Conservation (phyloP, 2,113 vertebrate genomes). For the Lepisosteus osseus region DNA sequence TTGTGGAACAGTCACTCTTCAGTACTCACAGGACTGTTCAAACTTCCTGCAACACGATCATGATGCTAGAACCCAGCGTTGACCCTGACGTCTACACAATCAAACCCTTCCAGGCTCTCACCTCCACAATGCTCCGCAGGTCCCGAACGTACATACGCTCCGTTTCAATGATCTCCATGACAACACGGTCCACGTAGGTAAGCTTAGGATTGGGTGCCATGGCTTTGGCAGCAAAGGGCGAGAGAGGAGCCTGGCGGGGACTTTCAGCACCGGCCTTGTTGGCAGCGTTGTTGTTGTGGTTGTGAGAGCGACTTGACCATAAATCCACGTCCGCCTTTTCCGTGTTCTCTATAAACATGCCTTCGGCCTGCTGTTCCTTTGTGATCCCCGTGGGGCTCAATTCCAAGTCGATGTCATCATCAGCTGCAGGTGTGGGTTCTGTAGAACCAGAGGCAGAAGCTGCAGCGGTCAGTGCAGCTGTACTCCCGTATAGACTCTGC, state of each 20-base stretch:
- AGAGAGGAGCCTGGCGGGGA: conserved; percentile 35
- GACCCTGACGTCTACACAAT: no score
- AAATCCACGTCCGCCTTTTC: conserved; percentile 20
- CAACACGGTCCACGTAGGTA: conserved; percentile 86
- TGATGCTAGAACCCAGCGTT: neutral
- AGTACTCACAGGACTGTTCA: neutral
- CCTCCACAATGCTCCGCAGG: conserved; percentile 91
- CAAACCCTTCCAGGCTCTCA: conserved; percentile 42
- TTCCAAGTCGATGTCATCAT: conserved; percentile 61
- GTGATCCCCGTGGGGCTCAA: conserved; percentile 51
- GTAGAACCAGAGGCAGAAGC: conserved; percentile 10
- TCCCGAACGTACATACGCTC: conserved; percentile 91
- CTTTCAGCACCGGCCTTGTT: conserved; percentile 30
- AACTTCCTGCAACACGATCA: neutral
- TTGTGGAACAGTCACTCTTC: no score
- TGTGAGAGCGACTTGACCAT: conserved; percentile 37
- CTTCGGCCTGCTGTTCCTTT: conserved; percentile 15
- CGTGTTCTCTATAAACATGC: neutral
- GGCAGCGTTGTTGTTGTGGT: conserved; percentile 60
- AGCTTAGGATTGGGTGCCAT: conserved; percentile 70
- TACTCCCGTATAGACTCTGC: conserved; percentile 65
- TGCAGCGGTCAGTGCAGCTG: conserved; percentile 43
- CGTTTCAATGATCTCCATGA: conserved; percentile 91
- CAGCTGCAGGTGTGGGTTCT: conserved; percentile 27
- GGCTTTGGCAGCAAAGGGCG: conserved; percentile 59